Evolutionary conservation across 2,113 vertebrate genomes (phyloP), one percentile per base, ranked within the genome.

Genomic region (Chamaetylas fuelleborni): DNA sequence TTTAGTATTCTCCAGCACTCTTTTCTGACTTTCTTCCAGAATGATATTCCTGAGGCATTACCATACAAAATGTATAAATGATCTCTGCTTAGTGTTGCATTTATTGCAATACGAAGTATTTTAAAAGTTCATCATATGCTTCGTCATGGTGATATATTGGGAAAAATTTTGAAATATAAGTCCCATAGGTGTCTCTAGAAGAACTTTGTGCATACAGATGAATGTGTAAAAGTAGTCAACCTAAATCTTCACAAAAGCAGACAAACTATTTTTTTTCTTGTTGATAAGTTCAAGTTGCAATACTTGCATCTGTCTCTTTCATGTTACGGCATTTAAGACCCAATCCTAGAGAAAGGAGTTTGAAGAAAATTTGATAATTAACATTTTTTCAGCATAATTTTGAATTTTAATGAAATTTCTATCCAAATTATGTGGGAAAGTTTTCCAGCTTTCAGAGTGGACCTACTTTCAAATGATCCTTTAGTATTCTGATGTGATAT

Each of bases 1-100:
- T 84, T 96, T 71, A 81, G 76, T 70, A 96, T 91, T 93, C 88
- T 79, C 14, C 61, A 82, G 61, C 74, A 90, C 58, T 88, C 33
- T 33, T 70, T 81, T 51, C 88, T 87, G 78, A 90, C 77, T 93
- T 84, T 88, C 43, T 81, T 82, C 51, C 70, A 84, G 71, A 92
- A 86, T 36, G 5, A 93, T 93, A 66, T 88, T 96, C 76, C 90
- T 86, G 73, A 90, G 90, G 51, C 82, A 92, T 92, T 95, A 91
- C 57, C 91, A 93, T 88, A 80, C 74, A 88, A 93, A 92, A 96
- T 80, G 65, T 90, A 94, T 90, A 95, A 95, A 81, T 43, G 34
- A 94, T 90, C 71, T 66, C 81, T 83, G 48, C 84, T 88, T 88
- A 94, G 48, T 65, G 50, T 94, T 84, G 82, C 79, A 77, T 88